Conservation (phyloP, 2,113 vertebrate genomes). For the Bos indicus region DNA sequence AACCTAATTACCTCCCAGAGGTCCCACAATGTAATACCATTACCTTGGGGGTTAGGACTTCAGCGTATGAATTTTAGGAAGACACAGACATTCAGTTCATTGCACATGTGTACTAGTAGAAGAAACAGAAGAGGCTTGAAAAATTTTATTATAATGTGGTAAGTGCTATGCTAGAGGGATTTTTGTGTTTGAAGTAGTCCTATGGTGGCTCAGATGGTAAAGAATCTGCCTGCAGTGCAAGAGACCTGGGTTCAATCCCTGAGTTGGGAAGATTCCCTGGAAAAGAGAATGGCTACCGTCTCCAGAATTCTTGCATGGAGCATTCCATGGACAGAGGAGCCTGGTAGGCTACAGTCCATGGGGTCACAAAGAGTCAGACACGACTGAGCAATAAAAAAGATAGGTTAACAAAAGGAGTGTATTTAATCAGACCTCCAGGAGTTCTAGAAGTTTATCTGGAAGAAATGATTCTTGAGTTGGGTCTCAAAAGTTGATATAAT, state of each 20-base stretch:
- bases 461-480: neutral
- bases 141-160: neutral
- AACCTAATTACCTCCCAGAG: neutral
- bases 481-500: neutral
- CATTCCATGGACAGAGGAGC: neutral
- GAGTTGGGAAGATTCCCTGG: neutral
- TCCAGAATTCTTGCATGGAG: neutral
- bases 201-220: neutral
- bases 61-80: neutral
- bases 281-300: neutral
- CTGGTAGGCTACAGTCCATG: neutral
- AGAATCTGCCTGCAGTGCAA: neutral
- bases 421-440: neutral
- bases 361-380: neutral
- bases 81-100: neutral
- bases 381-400: neutral
- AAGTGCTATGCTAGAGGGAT: neutral
- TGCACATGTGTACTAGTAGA: neutral
- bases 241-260: neutral
- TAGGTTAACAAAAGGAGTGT: neutral
- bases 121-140: neutral
- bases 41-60: neutral
- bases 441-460: neutral
- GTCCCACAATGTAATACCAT: neutral
- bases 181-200: neutral